phyloP scores from a whole-genome alignment of 2,797 vertebrate genomes.

The Streptopelia turtur region DNA sequence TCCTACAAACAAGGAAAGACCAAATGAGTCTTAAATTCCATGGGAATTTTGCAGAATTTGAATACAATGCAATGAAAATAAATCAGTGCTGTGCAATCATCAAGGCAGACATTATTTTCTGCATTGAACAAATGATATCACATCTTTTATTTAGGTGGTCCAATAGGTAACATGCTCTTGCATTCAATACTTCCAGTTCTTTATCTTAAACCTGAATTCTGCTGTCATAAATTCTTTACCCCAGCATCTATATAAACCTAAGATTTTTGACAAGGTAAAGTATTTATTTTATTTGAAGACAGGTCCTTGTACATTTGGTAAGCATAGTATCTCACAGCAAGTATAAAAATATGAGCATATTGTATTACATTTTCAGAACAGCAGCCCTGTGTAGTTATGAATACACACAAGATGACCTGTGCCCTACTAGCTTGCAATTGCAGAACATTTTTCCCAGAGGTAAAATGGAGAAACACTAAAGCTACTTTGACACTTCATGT shows the following conservation, averaged over 20 bases:
- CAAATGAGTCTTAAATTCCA: background rate
- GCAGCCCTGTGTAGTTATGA: background rate
- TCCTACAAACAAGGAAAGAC: background rate
- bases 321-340: background rate
- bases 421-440: constrained; percentile 33
- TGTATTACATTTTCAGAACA: background rate
- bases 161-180: background rate
- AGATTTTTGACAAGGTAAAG: background rate
- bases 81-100: background rate
- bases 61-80: background rate
- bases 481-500: constrained; percentile 47
- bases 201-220: background rate
- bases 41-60: background rate
- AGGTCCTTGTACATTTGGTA: background rate
- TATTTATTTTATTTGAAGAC: background rate
- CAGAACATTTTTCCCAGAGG: constrained; percentile 38
- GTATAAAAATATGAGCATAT: background rate
- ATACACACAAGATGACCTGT: constrained; percentile 22
- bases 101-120: background rate
- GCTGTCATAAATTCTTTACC: background rate
- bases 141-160: background rate
- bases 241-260: background rate
- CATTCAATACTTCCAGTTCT: background rate
- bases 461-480: constrained; percentile 32
- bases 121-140: background rate